These are phyloP conservation scores for Phortica magna DNA, from an alignment of 2,888 invertebrate species.

Conservation along the genomic window DNA sequence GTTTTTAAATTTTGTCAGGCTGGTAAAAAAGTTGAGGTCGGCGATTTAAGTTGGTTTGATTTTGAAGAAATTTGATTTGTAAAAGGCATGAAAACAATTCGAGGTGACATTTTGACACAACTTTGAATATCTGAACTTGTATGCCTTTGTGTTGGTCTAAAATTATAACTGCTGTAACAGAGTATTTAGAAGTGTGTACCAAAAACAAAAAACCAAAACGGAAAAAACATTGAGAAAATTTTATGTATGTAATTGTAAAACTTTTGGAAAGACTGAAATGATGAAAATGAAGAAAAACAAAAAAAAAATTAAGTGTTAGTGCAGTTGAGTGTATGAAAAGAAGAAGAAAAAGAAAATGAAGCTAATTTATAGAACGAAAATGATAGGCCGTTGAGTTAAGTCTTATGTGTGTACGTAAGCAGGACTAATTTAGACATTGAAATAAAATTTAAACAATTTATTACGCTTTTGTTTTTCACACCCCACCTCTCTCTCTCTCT, in stretches of 20 bases:
- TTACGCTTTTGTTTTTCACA: no score
- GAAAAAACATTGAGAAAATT: background rate
- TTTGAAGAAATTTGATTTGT: no score
- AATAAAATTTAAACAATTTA: no score
- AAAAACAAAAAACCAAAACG: constrained; percentile 1
- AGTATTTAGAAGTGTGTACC: background rate
- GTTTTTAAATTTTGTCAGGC: no score
- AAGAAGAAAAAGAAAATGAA: background rate
- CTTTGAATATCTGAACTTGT: no score
- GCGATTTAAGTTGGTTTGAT: no score
- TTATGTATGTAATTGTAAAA: constrained; percentile 33
- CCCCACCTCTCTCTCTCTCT: background rate
- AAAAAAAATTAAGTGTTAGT: background rate
- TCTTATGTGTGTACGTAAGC: background rate
- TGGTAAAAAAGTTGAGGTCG: no score
- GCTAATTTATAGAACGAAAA: background rate
- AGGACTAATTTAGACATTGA: no score
- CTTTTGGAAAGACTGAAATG: constrained; percentile 40
- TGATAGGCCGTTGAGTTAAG: background rate
- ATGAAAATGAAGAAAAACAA: background rate
- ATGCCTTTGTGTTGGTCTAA: background rate
- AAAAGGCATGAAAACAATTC: no score
- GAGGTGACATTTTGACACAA: no score
- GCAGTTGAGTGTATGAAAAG: background rate
- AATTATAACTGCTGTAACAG: background rate